These are phyloP conservation scores for Xiphorhynchus erythropygius DNA, from an alignment of 2,797 vertebrate genomes.

Conservation along the genomic window DNA sequence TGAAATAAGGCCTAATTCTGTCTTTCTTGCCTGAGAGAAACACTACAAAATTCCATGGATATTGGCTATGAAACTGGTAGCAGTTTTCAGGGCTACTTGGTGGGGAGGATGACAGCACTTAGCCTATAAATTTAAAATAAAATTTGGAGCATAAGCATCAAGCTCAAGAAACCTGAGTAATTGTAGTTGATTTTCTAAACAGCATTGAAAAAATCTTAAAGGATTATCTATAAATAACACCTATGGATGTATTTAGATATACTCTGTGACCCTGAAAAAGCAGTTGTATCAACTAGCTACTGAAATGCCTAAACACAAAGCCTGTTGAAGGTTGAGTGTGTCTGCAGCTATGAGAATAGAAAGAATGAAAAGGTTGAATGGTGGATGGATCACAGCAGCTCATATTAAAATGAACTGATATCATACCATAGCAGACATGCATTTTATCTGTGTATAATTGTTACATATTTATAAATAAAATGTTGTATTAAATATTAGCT, in stretches of 20 bases:
- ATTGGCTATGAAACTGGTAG: neutral
- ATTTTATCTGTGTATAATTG: neutral
- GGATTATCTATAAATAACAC: neutral
- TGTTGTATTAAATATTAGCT: neutral
- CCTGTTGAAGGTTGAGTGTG: neutral
- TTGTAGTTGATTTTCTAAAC: neutral
- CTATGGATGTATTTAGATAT: neutral
- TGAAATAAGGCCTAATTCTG: neutral
- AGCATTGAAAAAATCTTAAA: neutral
- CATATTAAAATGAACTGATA: neutral
- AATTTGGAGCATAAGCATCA: neutral
- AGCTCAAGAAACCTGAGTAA: neutral
- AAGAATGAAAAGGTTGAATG: neutral
- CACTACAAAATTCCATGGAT: fast-evolving
- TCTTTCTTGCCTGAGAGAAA: neutral
- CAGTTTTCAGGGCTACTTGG: neutral
- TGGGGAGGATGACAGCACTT: neutral
- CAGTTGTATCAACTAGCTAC: neutral
- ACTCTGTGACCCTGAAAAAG: neutral
- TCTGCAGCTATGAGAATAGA: neutral
- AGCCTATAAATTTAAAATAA: neutral
- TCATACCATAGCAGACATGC: fast-evolving
- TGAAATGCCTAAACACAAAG: neutral
- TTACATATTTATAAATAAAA: neutral
- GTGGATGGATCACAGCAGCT: neutral